Conservation (phyloP, 2,888 invertebrate genomes). For the Pollenia labialis region DNA sequence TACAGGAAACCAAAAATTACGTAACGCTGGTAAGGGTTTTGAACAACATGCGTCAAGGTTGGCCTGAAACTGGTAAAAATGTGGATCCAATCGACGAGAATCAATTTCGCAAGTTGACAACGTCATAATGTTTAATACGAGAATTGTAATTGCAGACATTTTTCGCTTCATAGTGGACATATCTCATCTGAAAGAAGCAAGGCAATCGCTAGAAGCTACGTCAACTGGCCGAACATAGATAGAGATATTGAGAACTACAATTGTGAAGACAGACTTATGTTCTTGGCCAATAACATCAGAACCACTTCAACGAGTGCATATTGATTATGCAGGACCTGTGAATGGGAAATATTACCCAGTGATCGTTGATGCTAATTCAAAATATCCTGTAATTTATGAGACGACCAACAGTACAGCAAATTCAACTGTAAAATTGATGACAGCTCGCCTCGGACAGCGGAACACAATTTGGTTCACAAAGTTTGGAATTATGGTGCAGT, state of each 20-base stretch:
- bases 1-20: conserved; percentile 16
- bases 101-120: not conserved
- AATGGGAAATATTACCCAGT: conserved; percentile 6
- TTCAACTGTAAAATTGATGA: conserved; percentile 1
- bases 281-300: not conserved
- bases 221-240: conserved; percentile 42
- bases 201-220: not conserved
- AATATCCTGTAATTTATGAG: conserved; percentile 41
- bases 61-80: not conserved
- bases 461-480: conserved; percentile 22
- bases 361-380: conserved; percentile 15
- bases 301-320: too few relatives aligned
- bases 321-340: conserved; percentile 8
- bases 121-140: conserved; percentile 9
- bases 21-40: not conserved
- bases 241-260: conserved; percentile 75
- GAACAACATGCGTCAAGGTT: too few relatives aligned
- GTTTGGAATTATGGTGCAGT: not conserved
- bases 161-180: conserved; percentile 36
- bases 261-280: conserved; percentile 16
- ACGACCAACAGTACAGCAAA: conserved; percentile 22
- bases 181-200: not conserved
- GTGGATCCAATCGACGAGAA: conserved; percentile 10
- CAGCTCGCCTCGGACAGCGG: conserved; percentile 30
- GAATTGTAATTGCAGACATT: conserved; percentile 17